Evolutionary conservation across 2,888 invertebrate genomes (phyloP), one percentile per base, ranked within the genome.

Genomic region (Pammene fasciana): DNA sequence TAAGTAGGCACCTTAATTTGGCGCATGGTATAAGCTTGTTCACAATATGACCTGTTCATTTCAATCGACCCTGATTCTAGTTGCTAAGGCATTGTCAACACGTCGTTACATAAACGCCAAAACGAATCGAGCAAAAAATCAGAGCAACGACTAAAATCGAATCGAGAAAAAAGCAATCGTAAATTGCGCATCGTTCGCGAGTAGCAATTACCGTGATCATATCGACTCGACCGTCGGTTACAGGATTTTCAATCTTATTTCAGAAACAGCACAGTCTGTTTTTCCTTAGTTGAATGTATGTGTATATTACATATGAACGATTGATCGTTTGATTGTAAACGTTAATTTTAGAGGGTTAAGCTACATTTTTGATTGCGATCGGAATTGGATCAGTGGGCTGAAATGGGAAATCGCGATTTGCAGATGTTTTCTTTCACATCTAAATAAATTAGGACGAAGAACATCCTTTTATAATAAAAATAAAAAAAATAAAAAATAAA

Each of bases 101-200:
- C 14, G 38, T 48, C 38, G 46, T 62, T 62, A 62, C 36, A 6
- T 41, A 62, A 62, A 38, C 6, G 61, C 50, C n/a, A 50, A 62
- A 62, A 50, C 18, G n/a, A 1, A 50, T 18, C 38, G 38, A 62
- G 61, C 50, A 62, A 41, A 50, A 62, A 61, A 62, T 45, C 57
- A 52, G 34, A 26, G n/a, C 62, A 64, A 43, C 26, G 26, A 26
- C 68, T 50, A 56, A 64, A 68, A 62, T 68, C 56, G 56, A 64
- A 48, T 64, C 36, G 43, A 55, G 38, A 56, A 68, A 68, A 68
- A 66, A 64, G 48, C 14, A 64, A 64, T 52, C 67, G 60, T 38
- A 16, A 64, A 68, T 68, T 43, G 56, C 56, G 41, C 55, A 59
- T 57, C 56, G 68, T 50, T 62, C 46, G 18, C 62, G 56, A 48